Evolutionary conservation across 2,113 vertebrate genomes (phyloP).

Genomic region (Stegastes partitus): DNA sequence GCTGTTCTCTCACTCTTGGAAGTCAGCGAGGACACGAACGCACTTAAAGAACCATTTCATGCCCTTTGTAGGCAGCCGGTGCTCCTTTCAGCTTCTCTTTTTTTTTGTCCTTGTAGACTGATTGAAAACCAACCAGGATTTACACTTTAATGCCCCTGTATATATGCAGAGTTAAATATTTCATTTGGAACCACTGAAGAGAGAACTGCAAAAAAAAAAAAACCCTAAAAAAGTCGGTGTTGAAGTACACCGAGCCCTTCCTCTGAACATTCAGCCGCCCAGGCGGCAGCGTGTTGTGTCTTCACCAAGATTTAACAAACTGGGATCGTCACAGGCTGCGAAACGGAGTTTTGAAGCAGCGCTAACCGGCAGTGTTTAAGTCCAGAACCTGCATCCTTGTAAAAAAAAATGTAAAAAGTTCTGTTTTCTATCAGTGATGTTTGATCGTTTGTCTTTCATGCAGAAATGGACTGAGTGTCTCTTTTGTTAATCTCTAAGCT

Average conservation of each 20-base stretch:
- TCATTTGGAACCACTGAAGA: conserved; percentile 52
- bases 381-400: no score
- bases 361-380: no score
- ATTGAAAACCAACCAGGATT: conserved; percentile 51
- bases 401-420: no score
- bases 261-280: background rate
- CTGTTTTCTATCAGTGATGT: background rate
- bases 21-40: background rate
- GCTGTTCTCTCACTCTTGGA: background rate
- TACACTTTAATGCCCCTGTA: conserved; percentile 63
- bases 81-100: conserved; percentile 8
- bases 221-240: no score
- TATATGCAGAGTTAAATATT: conserved; percentile 75
- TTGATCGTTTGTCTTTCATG: background rate
- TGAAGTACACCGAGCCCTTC: no score
- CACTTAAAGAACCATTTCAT: background rate
- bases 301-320: background rate
- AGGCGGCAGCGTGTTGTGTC: background rate
- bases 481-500: no score
- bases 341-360: background rate
- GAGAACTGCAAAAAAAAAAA: conserved; percentile 48
- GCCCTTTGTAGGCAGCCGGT: conserved; percentile 12
- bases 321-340: no score
- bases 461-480: background rate
- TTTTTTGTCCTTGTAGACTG: conserved; percentile 41